Evolutionary conservation across 2,888 invertebrate species (phyloP), one percentile per base, ranked within the genome.

Genomic region (Notodonta ziczac): DNA sequence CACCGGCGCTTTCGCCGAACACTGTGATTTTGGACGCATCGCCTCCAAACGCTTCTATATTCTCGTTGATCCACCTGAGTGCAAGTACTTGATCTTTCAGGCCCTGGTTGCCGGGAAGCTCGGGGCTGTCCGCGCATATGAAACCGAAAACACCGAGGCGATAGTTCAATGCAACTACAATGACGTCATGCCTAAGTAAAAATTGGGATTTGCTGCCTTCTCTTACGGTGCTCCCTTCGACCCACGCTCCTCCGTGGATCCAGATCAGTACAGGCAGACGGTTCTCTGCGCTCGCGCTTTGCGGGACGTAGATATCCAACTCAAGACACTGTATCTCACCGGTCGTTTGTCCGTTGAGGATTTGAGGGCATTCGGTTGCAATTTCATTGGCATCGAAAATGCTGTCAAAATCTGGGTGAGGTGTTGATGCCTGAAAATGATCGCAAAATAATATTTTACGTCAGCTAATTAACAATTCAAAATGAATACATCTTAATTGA

Each of bases 71-170:
- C 84, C 85, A 85, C n/a, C 72, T 67, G 12, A 85, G 42, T 12
- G 82, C 84, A 39, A 78, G 42, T 0, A 75, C 53, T 58, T 81
- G 81, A 55, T 85, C 85, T 65, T 80, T 84, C 4, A 84, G 58
- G 6, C 83, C 84, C 63, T 81, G 80, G 61, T 84, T 85, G 4
- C 85, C 85, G 5, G 84, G 78, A 5, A 81, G 72, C 7, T 79
- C 76, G 4, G 76, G 73, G 32, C 61, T 65, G 13, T 65, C 67
- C 0, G 73, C n/a, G 14, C 74, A 74, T 59, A 84, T 67, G 40
- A 84, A 84, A 7, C 85, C 84, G 39, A 75, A 81, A 5, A 68
- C 65, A 12, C 70, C 70, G 13, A 70, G 60, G 4, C 70, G 60
- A 40, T 70, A 70, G 40, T 67, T 67, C 0, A 70, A 58, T 44